These are phyloP conservation scores for Altica lythri DNA, from an alignment of 2,888 invertebrate species.

Conservation along the genomic window DNA sequence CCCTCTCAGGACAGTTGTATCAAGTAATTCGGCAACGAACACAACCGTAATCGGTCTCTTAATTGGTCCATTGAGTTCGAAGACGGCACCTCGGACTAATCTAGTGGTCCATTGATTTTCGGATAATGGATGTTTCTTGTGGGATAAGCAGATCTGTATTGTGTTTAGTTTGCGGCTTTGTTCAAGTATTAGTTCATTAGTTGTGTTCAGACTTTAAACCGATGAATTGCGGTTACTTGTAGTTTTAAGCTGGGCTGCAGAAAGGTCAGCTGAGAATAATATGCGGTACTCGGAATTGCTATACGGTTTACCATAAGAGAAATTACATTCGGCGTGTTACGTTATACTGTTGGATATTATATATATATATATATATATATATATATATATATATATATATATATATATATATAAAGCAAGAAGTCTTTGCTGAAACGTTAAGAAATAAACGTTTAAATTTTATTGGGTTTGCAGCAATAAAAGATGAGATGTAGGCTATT, in stretches of 20 bases:
- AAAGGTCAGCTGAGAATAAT: constrained; percentile 19
- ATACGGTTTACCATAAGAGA: not conserved
- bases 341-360: not conserved
- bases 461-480: too few species aligned
- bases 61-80: constrained; percentile 55
- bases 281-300: constrained; percentile 9
- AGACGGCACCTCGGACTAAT: constrained; percentile 55
- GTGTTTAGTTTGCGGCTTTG: constrained; percentile 56
- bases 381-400: too few species aligned
- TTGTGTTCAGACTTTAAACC: constrained; percentile 45
- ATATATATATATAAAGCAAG: too few species aligned
- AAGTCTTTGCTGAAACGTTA: too few species aligned
- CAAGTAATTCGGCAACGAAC: constrained; percentile 51
- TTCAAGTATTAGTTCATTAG: constrained; percentile 53
- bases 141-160: constrained; percentile 56
- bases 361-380: not conserved
- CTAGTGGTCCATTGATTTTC: constrained; percentile 56
- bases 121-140: constrained; percentile 56
- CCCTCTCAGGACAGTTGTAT: constrained; percentile 51
- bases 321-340: not conserved
- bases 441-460: too few species aligned
- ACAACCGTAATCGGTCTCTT: constrained; percentile 51
- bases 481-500: too few species aligned
- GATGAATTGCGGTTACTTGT: constrained; percentile 28
- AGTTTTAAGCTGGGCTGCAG: constrained; percentile 19